Base-by-base conservation (phyloP, 2,113 vertebrate species). In the Corythoichthys haematopterus region DNA sequence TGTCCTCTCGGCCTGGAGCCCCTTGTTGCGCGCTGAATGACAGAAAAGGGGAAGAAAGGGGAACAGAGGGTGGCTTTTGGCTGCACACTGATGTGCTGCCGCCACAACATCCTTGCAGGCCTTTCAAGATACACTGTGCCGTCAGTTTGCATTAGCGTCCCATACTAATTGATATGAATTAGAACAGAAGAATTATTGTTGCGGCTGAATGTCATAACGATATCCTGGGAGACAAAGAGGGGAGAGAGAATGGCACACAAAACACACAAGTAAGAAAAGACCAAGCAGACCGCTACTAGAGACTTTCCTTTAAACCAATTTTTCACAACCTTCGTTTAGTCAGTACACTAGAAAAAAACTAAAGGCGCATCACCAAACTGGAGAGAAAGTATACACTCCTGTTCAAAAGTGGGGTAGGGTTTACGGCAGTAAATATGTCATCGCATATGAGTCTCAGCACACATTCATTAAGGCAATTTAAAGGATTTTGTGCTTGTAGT, bases 151-250 rank as follows among this genome's bases (percentile, higher is more conserved):
- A 96, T 98, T 93, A 95, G 90, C 92, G 82, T 97, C 93, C 87
- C 80, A 85, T 89, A 91, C 92, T 95, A 96, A 96, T 94, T 95
- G 93, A 96, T 94, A 94, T 89, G 94, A 95, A 94, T 95, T 93
- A 91, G 92, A 94, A 93, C 93, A 92, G 92, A 94, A 93, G 94
- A 96, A 94, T 93, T 94, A 90, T 93, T 94, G 93, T 96, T 93
- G 90, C 92, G 92, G 91, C 87, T 90, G 88, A 93, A 94, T 93
- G 91, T 93, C 91, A 93, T 91, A 93, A 93, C 86, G 88, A 93
- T 93, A 94, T 91, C 88, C 89, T 93, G 74, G 75, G 81, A 81
- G 69, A 76, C 75, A 85, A 91, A 90, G 90, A 77, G 16, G 53
- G 4, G 28, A 14, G 33, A 57, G 33, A 78, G 72, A 77, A 84